phyloP scores from a whole-genome alignment of 2,888 invertebrate species.

The Nebria brevicollis region DNA sequence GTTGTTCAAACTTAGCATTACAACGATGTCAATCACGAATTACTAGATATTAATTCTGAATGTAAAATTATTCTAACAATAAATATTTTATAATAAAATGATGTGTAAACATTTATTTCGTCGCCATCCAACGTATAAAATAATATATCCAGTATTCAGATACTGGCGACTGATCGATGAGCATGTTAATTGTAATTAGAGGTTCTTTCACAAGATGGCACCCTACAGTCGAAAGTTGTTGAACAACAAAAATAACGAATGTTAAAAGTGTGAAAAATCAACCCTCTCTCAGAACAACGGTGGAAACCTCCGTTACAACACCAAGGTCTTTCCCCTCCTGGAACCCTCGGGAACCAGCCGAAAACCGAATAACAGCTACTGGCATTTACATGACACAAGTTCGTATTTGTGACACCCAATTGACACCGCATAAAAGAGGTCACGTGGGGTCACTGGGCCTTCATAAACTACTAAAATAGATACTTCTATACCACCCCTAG shows the following conservation, averaged over 20 bases:
- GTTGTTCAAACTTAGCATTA: slow-evolving; percentile 8
- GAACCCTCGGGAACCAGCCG: neutral
- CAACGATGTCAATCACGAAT: slow-evolving; percentile 9
- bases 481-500: slow-evolving; percentile 59
- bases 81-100: too few species aligned
- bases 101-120: too few species aligned
- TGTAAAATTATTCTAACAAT: too few species aligned
- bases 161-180: slow-evolving; percentile 36
- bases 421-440: slow-evolving; percentile 62
- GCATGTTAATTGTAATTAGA: slow-evolving; percentile 45
- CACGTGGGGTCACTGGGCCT: slow-evolving; percentile 61
- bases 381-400: slow-evolving; percentile 61
- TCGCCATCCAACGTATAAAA: slow-evolving; percentile 8
- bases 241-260: slow-evolving; percentile 30
- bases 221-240: neutral
- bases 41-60: neutral
- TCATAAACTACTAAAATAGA: slow-evolving; percentile 63
- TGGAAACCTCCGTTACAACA: slow-evolving; percentile 11
- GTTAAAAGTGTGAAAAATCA: slow-evolving; percentile 57
- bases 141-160: slow-evolving; percentile 41
- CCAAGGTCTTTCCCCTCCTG: slow-evolving; percentile 4
- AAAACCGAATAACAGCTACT: slow-evolving; percentile 13
- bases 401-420: slow-evolving; percentile 64
- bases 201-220: slow-evolving; percentile 27
- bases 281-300: slow-evolving; percentile 49